Evolutionary conservation across 2,113 vertebrate genomes (phyloP).

Genomic region (Hippocampus comes): DNA sequence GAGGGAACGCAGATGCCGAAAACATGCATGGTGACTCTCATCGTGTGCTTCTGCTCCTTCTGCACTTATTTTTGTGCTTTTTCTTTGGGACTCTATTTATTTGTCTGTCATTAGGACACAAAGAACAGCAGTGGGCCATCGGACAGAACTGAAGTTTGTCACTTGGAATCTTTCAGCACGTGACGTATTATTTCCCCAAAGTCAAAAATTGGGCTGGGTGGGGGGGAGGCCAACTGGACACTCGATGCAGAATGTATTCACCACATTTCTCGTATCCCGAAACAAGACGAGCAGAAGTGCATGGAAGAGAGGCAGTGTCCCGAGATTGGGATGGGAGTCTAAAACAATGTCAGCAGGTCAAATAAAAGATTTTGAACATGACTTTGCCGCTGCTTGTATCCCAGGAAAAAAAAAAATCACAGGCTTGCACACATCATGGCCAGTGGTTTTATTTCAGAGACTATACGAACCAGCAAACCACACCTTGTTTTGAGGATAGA

Average conservation of each 20-base stretch:
- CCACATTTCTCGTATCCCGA: not conserved
- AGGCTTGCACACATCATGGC: not conserved
- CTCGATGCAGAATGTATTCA: not conserved
- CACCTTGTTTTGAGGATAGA: not conserved
- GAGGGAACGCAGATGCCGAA: not conserved
- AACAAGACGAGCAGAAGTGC: not conserved
- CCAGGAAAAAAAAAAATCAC: not conserved
- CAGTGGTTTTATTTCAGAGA: conserved; percentile 4
- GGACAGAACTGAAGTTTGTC: conserved; percentile 11
- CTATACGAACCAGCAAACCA: not conserved
- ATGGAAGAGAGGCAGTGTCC: not conserved
- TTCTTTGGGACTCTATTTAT: conserved; percentile 59
- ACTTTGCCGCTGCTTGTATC: conserved; percentile 21
- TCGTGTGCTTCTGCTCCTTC: not conserved
- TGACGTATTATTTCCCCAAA: not conserved
- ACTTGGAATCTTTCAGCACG: not conserved
- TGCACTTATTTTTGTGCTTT: not conserved
- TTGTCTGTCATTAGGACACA: conserved; percentile 53
- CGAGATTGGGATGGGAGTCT: not conserved
- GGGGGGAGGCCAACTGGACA: not conserved
- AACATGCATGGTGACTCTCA: conserved; percentile 27
- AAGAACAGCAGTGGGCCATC: conserved; percentile 43
- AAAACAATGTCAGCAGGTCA: not conserved
- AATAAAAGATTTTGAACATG: not conserved
- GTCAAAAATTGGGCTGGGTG: not conserved